Base-by-base conservation (phyloP, 2,113 vertebrate species). In the Phylloscopus trochilus region DNA sequence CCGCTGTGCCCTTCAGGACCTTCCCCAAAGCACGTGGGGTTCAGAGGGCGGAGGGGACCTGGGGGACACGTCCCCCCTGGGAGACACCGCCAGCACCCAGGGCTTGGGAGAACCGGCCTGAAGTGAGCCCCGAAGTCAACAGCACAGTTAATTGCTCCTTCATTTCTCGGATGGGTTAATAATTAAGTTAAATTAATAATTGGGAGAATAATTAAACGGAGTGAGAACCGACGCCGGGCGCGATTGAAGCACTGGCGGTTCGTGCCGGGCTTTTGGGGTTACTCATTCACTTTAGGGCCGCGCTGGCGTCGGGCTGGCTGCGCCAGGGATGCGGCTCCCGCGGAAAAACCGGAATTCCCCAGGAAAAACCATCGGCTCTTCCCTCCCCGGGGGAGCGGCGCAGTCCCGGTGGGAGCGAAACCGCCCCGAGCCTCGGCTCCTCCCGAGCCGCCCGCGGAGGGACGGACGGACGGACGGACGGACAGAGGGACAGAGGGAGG, bases 181-280 rank as follows among this genome's bases (percentile, higher is more conserved):
- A 46, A 96, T 95, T 95, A 95, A 95, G 68, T 94, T 46, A 77
- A 93, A 94, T 96, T 92, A 91, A 92, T 92, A 95, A 95, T 94
- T 87, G 96, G 28, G 94, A 75, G 68, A 97, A 97, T 92, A 95
- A 95, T 92, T 97, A 96, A 95, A 89, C 95, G 31, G 10, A 69
- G 13, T 19, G 2, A 21, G 53, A 13, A 8, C 18, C 53, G 18
- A 11, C 16, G 10, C 6, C 53, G 1, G 56, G 83, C 77, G 6
- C 76, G 28, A 66, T 74, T 28, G 91, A 26, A 55, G 87, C 17
- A 6, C 49, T 55, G 5, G 12, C 7, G 9, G 79, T 28, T 1
- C 3, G 7, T 0, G 92, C 76, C 7, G 4, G 8, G 30, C 0
- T 52, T 82, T 12, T 28, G 53, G 60, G 72, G 77, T 96, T 92